Base-by-base conservation (phyloP, 2,113 vertebrate species). In the Picathartes gymnocephalus region DNA sequence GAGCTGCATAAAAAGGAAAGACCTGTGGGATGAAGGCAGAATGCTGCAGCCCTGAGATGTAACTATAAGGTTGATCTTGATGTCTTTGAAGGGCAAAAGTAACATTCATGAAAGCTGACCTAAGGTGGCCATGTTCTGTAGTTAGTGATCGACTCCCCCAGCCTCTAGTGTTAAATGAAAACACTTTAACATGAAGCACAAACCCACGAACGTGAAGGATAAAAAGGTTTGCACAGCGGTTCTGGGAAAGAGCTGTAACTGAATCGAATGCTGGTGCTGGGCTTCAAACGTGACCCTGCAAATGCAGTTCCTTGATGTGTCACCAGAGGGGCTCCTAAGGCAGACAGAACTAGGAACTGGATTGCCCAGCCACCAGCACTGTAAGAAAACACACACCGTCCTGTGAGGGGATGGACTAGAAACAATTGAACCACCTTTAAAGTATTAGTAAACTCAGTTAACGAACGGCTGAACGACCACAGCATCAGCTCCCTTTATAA, bases 321-420 rank as follows among this genome's bases (percentile, higher is more conserved):
- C 95, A 81, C 65, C 85, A 91, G 93, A 91, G 95, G 96, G 92
- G 37, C 9, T 79, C 73, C 87, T 85, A 20, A 35, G 25, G 47
- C 61, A 73, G 83, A 11, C 2, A 3, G 21, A 80, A 7, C 19
- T 7, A 5, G 9, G 54, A 57, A 45, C 37, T 22, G 37, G 31
- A 10, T 0, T 23, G 61, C 57, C 50, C 3, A 2, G 56, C 47
- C 65, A 10, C 5, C 51, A 15, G 20, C 40, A 15, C 9, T 25
- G 31, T 3, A 15, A 44, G 20, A 39, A 18, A 83, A 27, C 8
- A 37, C 13, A 5, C 9, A 2, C 39, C 39, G 15, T 10, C 42
- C 31, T 44, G 27, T 15, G 15, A 44, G 24, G 27, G 33, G 7
- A 44, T 16, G 30, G 53, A 15, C 61, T 39, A 9, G 1, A 6